Percentiles rank a stretch among this genome's conserved stretches.
These are phyloP conservation scores for Chelonus formosanus DNA, from an alignment of 2,888 invertebrate genomes.

Conservation along the genomic window DNA sequence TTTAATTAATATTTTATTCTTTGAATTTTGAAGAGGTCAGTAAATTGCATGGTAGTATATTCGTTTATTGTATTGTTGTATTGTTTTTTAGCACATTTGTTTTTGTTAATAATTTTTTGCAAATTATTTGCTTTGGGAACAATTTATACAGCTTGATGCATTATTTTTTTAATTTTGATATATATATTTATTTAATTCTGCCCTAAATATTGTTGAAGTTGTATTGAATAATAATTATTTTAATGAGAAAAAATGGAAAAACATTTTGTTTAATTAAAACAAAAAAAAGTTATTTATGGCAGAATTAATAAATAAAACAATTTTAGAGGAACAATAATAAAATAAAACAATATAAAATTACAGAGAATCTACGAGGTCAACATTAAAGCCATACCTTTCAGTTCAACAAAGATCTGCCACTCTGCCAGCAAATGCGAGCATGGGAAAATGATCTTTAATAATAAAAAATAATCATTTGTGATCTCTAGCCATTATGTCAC, in stretches of 20 bases:
- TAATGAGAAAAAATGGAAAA: no score
- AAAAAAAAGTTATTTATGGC: no score
- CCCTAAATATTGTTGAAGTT: no score
- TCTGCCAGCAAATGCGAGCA: conserved; percentile 83
- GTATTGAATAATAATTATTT: no score
- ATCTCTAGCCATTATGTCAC: conserved; percentile 9
- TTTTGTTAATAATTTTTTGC: conserved; percentile 7
- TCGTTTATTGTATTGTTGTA: not conserved
- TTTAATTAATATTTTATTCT: conserved; percentile 1
- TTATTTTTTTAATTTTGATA: no score
- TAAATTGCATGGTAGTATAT: not conserved
- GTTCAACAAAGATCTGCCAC: conserved; percentile 86
- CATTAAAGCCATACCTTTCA: conserved; percentile 77
- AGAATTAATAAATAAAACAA: no score
- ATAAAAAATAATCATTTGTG: conserved; percentile 1
- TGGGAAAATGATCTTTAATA: conserved; percentile 66
- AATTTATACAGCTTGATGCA: no score
- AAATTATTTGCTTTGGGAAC: no score
- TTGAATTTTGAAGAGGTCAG: not conserved
- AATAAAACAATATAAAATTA: conserved; percentile 44
- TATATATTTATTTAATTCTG: no score
- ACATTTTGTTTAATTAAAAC: no score
- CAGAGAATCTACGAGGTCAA: conserved; percentile 83
- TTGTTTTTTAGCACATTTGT: conserved; percentile 14
- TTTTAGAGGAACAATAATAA: not conserved